Evolutionary conservation across 2,113 vertebrate genomes (phyloP), one percentile per base, ranked within the genome.

Genomic region (Forbesichthys agassizii): DNA sequence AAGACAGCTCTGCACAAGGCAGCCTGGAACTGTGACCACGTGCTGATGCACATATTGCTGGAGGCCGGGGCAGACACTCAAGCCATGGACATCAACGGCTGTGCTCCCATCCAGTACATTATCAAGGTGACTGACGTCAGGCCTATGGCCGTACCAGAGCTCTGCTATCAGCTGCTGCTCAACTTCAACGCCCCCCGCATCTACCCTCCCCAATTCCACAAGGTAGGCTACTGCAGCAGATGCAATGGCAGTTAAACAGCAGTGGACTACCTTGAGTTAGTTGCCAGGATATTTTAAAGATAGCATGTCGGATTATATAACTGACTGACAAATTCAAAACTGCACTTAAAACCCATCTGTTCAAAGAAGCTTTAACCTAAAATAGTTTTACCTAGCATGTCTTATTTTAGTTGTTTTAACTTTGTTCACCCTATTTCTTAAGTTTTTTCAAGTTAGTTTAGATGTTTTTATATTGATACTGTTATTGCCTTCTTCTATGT

Each of bases 141-240:
- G 4, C 94, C 95, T 0, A 83, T 90, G 0, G 94, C 92, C 46
- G 84, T 91, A 64, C 95, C 94, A 0, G 95, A 98, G 58, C 67
- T 93, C 82, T 98, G 98, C 87, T 96, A 91, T 82, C 96, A 98
- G 91, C 91, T 98, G 65, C 93, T 99, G 1, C 88, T 99, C 33
- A 99, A 99, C 82, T 86, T 95, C 0, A 96, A 95, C 4, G 93
- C 96, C 3, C 92, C 93, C 0, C 90, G 95, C 7, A 92, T 98
- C 68, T 98, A 97, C 84, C 96, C 98, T 0, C 94, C 94, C 0
- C 98, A 99, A 70, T 99, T 99, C 88, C 96, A 99, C 72, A 98
- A 98, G 96, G 98, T 98, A 27, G 27, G 27, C 2, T 27, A 81
- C 47, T 9, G 16, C 9, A 10, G 11, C 36, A 27, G 18, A 11